Percentiles rank a stretch among this genome's conserved stretches.
Conservation (phyloP, 2,888 invertebrate species). For the Ectemnius lituratus region DNA sequence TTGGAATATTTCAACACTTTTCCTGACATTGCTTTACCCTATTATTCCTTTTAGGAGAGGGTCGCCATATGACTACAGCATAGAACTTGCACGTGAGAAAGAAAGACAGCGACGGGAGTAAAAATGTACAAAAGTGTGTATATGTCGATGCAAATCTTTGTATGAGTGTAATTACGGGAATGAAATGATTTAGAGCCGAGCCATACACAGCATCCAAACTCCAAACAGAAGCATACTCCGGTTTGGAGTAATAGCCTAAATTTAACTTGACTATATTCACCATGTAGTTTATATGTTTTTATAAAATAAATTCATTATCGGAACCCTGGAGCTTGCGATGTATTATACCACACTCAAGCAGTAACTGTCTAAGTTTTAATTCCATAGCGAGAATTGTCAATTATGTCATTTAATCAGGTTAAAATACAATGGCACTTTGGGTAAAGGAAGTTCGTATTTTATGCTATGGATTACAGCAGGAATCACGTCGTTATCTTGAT, state of each 20-base stretch:
- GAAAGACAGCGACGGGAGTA: conserved; percentile 76
- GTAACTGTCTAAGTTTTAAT: no score
- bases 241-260: conserved; percentile 64
- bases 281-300: conserved; percentile 75
- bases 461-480: no score
- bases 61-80: conserved; percentile 74
- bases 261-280: conserved; percentile 67
- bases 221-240: conserved; percentile 44
- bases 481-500: no score
- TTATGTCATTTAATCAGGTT: no score
- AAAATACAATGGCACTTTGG: no score
- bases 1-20: neutral
- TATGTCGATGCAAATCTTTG: conserved; percentile 60
- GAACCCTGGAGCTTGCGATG: no score
- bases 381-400: no score
- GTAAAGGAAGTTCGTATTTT: no score
- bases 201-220: conserved; percentile 64
- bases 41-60: conserved; percentile 62
- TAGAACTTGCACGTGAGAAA: conserved; percentile 75
- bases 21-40: neutral
- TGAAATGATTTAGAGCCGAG: conserved; percentile 69
- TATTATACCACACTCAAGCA: no score
- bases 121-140: conserved; percentile 52
- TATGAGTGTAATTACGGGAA: conserved; percentile 66
- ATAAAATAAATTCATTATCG: conserved; percentile 69